Evolutionary conservation across 2,797 vertebrate genomes (phyloP), one percentile per base, ranked within the genome.

Genomic region (Mormyrus proboscirostris): DNA sequence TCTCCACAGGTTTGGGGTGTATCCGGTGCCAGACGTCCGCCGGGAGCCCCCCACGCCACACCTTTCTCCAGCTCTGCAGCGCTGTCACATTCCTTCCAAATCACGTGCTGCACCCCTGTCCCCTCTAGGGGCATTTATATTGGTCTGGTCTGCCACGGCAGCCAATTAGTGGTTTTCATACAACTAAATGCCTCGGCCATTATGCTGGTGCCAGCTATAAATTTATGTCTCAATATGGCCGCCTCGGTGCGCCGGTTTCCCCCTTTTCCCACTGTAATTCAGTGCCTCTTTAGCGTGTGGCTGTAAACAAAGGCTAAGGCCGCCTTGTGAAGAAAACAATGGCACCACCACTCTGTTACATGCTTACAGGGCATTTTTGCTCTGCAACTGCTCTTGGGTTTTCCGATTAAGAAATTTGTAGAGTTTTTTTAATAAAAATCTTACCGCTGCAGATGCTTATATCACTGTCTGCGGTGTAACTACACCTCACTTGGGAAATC

Each of bases 121-220:
- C 76, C 16, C 53, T 62, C 76, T 25, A 8, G 73, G 86, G 89
- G 44, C 44, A 33, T 8, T 88, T 84, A 83, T 69, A 90, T 69
- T 88, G 55, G 73, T 82, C 76, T 84, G 89, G 89, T 55, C 51
- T 47, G 25, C 76, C 79, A n/a, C 76, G 55, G 49, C 41, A 83
- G 29, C 87, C 44, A 51, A 83, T 90, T 90, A 83, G 89, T 90
- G 89, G 89, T 65, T 90, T 65, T 51, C n/a, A 51, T 88, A 76
- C 76, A 88, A 88, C 62, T 69, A 22, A 90, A 88, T 41, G 86
- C 44, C 62, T 47, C 19, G 12, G 44, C 38, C 47, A 65, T 88
- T 79, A 55, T 19, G 44, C n/a, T 29, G 51, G 69, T 90, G 86
- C 50, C 89, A 90, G 69, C 86, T 83, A 82, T 59, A 82, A 90